Percentiles rank a stretch among this genome's conserved stretches.
phyloP scores from a whole-genome alignment of 2,888 invertebrate genomes.

The Phymatocera aterrima region DNA sequence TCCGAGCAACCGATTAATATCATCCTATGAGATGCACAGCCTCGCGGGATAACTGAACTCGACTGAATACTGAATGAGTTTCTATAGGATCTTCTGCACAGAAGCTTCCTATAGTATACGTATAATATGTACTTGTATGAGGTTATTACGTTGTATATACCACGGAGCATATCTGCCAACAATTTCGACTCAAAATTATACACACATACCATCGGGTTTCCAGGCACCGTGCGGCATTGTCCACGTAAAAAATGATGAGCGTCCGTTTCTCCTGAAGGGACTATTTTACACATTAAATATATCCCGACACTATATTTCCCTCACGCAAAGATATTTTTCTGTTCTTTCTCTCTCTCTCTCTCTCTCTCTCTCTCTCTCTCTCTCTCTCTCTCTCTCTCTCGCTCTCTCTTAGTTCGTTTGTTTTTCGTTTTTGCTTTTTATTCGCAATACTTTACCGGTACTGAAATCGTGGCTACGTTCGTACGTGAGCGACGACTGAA shows the following conservation, averaged over 20 bases:
- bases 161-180: too few relatives aligned
- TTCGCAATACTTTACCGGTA: constrained; percentile 19
- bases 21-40: constrained; percentile 42
- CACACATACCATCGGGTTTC: not conserved
- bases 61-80: constrained; percentile 22
- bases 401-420: not conserved
- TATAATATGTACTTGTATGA: not conserved
- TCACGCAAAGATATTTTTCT: not conserved
- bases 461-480: not conserved
- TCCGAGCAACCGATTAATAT: constrained; percentile 42
- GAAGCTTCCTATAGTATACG: constrained; percentile 4
- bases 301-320: not conserved
- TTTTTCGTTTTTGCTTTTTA: not conserved
- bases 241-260: constrained; percentile 18
- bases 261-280: not conserved
- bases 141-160: too few relatives aligned
- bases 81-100: not conserved
- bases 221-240: not conserved
- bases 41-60: constrained; percentile 37
- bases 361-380: too few relatives aligned
- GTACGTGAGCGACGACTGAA: constrained; percentile 35
- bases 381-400: too few relatives aligned
- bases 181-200: too few relatives aligned
- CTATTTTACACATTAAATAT: constrained; percentile 28
- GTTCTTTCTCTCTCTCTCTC: too few relatives aligned